Percentiles rank a stretch among this genome's conserved stretches.
Conservation (phyloP, 2,113 vertebrate genomes). For the Gracilinanus agilis region DNA sequence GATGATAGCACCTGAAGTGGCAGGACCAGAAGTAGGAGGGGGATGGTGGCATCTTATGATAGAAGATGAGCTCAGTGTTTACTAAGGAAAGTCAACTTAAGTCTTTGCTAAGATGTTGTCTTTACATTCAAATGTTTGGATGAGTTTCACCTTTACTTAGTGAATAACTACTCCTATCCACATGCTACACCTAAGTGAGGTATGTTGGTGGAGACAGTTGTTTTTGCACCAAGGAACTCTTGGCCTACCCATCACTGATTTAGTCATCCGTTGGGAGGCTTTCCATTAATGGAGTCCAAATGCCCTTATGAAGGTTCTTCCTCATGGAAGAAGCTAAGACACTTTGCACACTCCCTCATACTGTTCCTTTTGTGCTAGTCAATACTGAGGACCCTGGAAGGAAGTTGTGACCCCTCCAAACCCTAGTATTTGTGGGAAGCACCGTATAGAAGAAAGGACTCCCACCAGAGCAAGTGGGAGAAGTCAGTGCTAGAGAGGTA, state of each 20-base stretch:
- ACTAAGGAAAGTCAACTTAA: not conserved
- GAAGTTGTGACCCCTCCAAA: conserved; percentile 6
- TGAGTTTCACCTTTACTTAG: not conserved
- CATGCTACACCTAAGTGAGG: not conserved
- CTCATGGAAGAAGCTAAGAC: not conserved
- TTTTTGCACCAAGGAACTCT: not conserved
- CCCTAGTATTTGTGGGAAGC: not conserved
- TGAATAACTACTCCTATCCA: not conserved
- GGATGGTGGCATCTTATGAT: not conserved
- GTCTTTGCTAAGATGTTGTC: not conserved
- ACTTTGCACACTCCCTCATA: too few relatives aligned
- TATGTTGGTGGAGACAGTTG: too few relatives aligned
- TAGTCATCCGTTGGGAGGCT: not conserved
- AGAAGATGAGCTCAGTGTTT: not conserved
- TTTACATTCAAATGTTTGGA: not conserved
- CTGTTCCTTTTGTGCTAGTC: too few relatives aligned
- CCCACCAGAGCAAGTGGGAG: not conserved
- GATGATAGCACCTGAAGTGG: not conserved
- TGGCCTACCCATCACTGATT: not conserved
- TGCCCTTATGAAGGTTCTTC: not conserved
- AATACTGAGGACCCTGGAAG: not conserved
- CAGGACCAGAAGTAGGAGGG: not conserved
- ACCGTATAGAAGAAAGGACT: conserved; percentile 29
- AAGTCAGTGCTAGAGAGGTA: not conserved
- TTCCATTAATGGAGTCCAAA: not conserved